Percentiles rank a stretch among this genome's conserved stretches.
These are phyloP conservation scores for Megaceryle alcyon DNA, from an alignment of 2,797 vertebrate species.

Conservation along the genomic window DNA sequence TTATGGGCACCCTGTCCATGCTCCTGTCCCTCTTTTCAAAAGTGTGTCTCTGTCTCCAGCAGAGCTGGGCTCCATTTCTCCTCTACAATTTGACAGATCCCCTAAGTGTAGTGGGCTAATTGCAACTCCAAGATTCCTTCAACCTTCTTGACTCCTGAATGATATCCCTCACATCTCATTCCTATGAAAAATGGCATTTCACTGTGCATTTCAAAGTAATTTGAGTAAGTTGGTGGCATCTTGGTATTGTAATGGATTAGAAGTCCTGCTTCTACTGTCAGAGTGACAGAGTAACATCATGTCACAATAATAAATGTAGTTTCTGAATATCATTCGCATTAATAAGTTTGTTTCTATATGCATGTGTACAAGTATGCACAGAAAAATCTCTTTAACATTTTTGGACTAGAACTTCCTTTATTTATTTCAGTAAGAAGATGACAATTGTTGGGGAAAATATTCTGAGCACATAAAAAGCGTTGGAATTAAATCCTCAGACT, in stretches of 20 bases:
- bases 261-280: neutral
- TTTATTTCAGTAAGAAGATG: neutral
- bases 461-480: neutral
- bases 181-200: neutral
- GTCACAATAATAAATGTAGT: neutral
- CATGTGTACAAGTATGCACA: neutral
- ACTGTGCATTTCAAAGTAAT: neutral
- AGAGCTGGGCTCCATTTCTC: neutral
- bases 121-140: neutral
- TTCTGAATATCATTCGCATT: neutral
- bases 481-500: neutral
- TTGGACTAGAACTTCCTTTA: neutral
- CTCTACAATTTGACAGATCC: neutral
- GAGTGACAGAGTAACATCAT: neutral
- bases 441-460: neutral
- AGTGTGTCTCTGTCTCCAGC: fast-evolving
- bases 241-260: neutral
- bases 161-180: neutral
- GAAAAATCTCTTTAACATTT: neutral
- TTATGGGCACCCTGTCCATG: neutral
- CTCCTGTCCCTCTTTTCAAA: neutral
- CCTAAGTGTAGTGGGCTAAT: neutral
- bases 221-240: neutral
- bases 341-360: neutral
- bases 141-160: neutral